Conservation (phyloP, 2,797 vertebrate genomes). For the Pogonophryne albipinna region DNA sequence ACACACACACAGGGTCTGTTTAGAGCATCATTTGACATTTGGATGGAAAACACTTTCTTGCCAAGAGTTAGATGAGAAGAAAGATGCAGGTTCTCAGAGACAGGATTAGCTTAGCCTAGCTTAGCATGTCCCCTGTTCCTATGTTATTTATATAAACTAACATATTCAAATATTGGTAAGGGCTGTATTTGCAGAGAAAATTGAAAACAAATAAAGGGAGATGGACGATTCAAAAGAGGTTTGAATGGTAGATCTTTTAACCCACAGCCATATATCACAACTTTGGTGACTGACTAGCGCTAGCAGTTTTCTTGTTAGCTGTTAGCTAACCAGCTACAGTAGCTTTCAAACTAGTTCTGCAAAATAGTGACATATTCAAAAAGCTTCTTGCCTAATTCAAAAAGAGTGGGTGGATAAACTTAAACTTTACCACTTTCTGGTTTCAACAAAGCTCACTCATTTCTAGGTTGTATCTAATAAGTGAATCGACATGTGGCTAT, state of each 20-base stretch:
- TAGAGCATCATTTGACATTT: slow-evolving; percentile 2
- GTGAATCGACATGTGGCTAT: no score
- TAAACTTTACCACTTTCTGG: neutral
- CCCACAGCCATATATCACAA: neutral
- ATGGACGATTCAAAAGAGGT: neutral
- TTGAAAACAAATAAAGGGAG: neutral
- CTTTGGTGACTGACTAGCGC: neutral
- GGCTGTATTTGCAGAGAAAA: neutral
- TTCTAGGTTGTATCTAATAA: neutral
- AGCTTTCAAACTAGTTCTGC: neutral
- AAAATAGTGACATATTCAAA: neutral
- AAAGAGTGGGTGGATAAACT: neutral
- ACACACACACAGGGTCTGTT: neutral
- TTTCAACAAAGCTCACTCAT: neutral
- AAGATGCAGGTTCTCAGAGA: neutral
- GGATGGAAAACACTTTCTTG: slow-evolving; percentile 9
- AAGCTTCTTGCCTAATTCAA: neutral
- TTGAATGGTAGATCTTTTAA: neutral
- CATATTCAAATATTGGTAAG: neutral
- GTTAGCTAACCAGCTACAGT: neutral
- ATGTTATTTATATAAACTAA: neutral
- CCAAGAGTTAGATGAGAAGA: neutral
- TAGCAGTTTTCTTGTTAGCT: neutral
- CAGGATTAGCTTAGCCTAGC: neutral
- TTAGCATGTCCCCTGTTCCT: slow-evolving; percentile 2